Evolutionary conservation across 2,113 vertebrate genomes (phyloP).

Genomic region (Rhagologus leucostigma): DNA sequence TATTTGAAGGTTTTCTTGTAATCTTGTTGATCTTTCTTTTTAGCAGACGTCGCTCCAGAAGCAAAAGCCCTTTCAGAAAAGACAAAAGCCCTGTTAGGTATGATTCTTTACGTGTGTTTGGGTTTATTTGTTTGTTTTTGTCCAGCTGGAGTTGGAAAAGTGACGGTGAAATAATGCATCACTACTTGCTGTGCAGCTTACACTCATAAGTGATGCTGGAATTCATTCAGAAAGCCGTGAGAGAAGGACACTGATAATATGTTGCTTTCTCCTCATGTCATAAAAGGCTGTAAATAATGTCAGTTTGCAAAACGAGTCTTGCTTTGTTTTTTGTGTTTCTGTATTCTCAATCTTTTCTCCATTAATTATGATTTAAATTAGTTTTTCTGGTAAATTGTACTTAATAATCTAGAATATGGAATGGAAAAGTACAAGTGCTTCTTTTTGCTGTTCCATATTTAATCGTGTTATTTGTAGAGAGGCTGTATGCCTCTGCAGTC

Average conservation of each 20-base stretch:
- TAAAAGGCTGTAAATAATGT: neutral
- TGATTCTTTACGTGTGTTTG: neutral
- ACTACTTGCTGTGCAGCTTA: neutral
- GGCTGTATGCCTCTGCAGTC: neutral
- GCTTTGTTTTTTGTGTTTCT: neutral
- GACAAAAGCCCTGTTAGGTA: slow-evolving; percentile 95
- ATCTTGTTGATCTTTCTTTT: slow-evolving; percentile 38
- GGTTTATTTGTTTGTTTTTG: neutral
- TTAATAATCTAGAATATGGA: neutral
- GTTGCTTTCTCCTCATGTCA: neutral
- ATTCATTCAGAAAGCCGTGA: neutral
- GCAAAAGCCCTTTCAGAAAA: slow-evolving; percentile 90
- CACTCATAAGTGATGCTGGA: neutral
- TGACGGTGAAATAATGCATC: neutral
- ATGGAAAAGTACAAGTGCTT: neutral
- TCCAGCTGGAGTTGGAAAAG: neutral
- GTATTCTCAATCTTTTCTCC: neutral
- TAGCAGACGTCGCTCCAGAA: slow-evolving; percentile 85
- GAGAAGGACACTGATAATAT: neutral
- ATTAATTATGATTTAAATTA: neutral
- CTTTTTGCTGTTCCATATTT: neutral
- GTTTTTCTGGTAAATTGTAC: neutral
- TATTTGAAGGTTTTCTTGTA: neutral
- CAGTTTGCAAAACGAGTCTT: neutral
- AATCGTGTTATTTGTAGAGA: neutral